A percentile compares a stretch with the other conserved stretches of the same genome.
phyloP scores from a whole-genome alignment of 2,888 invertebrate species.

The Zootermopsis nevadensis region DNA sequence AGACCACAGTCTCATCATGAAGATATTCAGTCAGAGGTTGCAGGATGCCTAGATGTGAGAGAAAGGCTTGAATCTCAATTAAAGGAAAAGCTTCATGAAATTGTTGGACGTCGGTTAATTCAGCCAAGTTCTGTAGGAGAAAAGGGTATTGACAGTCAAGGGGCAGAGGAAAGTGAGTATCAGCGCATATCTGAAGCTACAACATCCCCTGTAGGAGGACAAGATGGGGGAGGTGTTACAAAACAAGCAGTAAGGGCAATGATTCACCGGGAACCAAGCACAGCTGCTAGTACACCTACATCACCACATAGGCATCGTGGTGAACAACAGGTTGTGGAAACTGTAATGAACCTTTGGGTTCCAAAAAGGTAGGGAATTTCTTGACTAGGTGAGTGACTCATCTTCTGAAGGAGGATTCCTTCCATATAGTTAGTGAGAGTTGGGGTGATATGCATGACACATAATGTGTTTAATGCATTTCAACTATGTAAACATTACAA shows the following conservation, averaged over 20 bases:
- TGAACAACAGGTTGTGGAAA: no score
- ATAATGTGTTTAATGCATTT: background rate
- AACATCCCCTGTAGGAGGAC: slow-evolving; percentile 44
- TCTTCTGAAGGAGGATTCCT: no score
- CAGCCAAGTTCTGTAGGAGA: slow-evolving; percentile 41
- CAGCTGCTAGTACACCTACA: slow-evolving; percentile 53
- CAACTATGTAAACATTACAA: background rate
- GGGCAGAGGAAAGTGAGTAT: slow-evolving; percentile 65
- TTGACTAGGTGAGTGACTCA: no score
- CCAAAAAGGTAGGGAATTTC: no score
- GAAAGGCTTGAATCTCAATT: slow-evolving; percentile 62
- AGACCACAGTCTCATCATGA: slow-evolving; percentile 47
- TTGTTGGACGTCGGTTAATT: slow-evolving; percentile 56
- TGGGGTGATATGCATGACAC: background rate
- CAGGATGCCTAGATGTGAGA: slow-evolving; percentile 49
- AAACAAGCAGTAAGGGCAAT: slow-evolving; percentile 63
- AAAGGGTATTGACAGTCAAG: slow-evolving; percentile 29
- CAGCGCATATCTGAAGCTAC: slow-evolving; percentile 70
- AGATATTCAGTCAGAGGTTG: slow-evolving; percentile 39
- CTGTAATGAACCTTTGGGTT: no score
- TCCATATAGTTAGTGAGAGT: no score
- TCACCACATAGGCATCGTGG: slow-evolving; percentile 50
- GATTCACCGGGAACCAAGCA: slow-evolving; percentile 61
- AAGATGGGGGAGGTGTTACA: slow-evolving; percentile 42
- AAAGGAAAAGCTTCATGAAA: slow-evolving; percentile 63